phyloP scores from a whole-genome alignment of 2,113 vertebrate genomes.

The Mormoops blainvillei region DNA sequence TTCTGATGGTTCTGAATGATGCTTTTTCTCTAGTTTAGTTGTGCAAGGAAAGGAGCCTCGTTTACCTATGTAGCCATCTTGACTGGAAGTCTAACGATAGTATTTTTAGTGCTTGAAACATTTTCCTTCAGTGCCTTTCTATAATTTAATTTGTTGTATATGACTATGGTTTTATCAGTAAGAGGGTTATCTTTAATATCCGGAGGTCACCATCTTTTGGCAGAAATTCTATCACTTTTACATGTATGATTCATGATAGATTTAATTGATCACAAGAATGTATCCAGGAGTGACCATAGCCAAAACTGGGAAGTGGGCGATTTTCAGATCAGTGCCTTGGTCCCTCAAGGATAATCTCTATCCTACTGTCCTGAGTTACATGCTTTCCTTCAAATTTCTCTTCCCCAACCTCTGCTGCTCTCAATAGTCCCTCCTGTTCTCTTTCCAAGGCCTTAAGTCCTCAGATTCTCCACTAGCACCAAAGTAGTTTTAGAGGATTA shows the following conservation, averaged over 20 bases:
- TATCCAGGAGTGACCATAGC: neutral
- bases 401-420: neutral
- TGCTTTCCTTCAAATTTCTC: neutral
- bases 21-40: too few relatives aligned
- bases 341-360: neutral
- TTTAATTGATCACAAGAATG: neutral
- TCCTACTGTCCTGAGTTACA: neutral
- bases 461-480: neutral
- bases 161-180: neutral
- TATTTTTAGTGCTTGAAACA: slow-evolving; percentile 1
- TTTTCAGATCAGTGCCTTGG: neutral
- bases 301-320: neutral
- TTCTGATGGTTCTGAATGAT: too few relatives aligned
- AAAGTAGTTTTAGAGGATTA: neutral
- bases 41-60: too few relatives aligned
- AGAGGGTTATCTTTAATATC: neutral
- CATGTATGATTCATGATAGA: neutral
- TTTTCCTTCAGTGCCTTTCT: neutral
- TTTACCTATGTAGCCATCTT: too few relatives aligned
- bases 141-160: neutral
- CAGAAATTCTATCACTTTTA: neutral
- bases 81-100: neutral
- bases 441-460: neutral
- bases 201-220: neutral
- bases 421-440: neutral